Base-by-base conservation (phyloP, 2,113 vertebrate species). In the Cololabis saira region DNA sequence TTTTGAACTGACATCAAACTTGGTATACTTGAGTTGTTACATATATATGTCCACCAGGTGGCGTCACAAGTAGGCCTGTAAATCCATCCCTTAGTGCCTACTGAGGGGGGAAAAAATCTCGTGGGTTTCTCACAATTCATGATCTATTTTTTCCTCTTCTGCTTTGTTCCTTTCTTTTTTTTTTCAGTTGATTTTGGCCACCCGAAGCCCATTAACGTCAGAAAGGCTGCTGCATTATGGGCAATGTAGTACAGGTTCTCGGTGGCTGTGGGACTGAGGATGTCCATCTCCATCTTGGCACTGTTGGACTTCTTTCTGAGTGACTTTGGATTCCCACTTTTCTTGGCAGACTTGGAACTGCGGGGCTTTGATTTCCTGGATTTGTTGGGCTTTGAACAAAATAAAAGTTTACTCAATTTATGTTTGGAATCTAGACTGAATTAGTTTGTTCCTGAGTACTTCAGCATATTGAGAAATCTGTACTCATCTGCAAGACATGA, bases 211-310 rank as follows among this genome's bases (percentile, higher is more conserved):
- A 94, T 86, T 18, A 94, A 88, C 7, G 74, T 51, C 77, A 98
- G 77, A 86, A 90, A 96, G 84, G 94, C 90, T 0, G 92, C 60
- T 0, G 86, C 95, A 15, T 96, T 96, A 89, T 98, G 95, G 0
- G 92, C 91, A 8, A 96, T 89, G 82, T 97, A 98, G 90, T 95
- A 94, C 7, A 94, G 71, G 0, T 96, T 97, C 67, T 95, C 87
- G 94, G 95, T 93, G 65, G 94, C 95, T 0, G 89, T 93, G 0
- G 94, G 90, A 74, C 93, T 92, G 33, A 96, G 58, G 41, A 96
- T 80, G 76, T 97, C 92, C 68, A 87, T 91, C 3, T 92, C 88
- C 0, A 44, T 62, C 33, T 40, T 45, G 0, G 15, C 19, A 27
- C 84, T 15, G 89, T 94, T 93, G 2, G 4, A 61, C 63, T 82